These are phyloP conservation scores for Anoplophora glabripennis DNA, from an alignment of 1,140 invertebrate genomes.

Conservation along the genomic window DNA sequence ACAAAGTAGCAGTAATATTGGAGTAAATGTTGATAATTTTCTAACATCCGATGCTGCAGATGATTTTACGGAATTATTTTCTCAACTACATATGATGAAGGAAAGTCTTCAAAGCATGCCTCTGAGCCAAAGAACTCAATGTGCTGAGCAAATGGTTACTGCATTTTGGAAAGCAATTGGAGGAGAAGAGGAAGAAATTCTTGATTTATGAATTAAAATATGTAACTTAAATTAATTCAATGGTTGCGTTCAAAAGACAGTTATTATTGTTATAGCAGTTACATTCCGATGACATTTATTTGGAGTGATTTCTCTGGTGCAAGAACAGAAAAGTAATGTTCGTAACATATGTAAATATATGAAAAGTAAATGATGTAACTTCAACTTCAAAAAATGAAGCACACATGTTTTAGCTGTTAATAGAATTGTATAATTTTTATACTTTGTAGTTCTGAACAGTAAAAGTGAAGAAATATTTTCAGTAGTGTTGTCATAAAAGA, in stretches of 20 bases:
- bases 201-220: slow-evolving; percentile 19
- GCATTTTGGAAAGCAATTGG: slow-evolving; percentile 78
- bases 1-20: neutral
- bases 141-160: slow-evolving; percentile 74
- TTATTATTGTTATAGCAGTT: neutral
- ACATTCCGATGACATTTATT: neutral
- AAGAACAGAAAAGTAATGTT: too few species aligned
- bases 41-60: slow-evolving; percentile 37
- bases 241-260: neutral
- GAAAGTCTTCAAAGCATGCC: slow-evolving; percentile 64
- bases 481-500: too few species aligned
- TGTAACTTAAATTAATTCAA: neutral
- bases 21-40: slow-evolving; percentile 2
- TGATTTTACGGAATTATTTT: slow-evolving; percentile 64
- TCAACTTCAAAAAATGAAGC: too few species aligned
- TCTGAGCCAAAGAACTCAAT: slow-evolving; percentile 62
- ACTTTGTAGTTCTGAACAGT: too few species aligned
- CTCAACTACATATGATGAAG: slow-evolving; percentile 63
- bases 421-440: too few species aligned
- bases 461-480: too few species aligned
- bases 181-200: slow-evolving; percentile 66
- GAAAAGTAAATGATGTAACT: too few species aligned
- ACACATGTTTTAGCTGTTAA: too few species aligned
- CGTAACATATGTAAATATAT: too few species aligned
- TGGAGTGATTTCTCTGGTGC: too few species aligned